Conservation (phyloP, 2,113 vertebrate genomes). For the Amphiprion ocellaris region DNA sequence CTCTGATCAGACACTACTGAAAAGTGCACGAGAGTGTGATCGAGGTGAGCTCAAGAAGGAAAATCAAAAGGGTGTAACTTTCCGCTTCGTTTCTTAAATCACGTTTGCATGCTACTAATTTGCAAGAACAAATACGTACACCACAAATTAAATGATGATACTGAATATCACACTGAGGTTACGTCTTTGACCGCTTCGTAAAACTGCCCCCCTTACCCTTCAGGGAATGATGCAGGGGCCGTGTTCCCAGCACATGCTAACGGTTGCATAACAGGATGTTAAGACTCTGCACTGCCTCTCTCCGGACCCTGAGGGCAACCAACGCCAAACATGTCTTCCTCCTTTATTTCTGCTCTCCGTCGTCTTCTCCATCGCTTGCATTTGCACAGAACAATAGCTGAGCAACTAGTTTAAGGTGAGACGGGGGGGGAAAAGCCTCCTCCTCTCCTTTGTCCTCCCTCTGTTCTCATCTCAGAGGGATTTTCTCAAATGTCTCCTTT, state of each 20-base stretch:
- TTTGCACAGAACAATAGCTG: slow-evolving; percentile 40
- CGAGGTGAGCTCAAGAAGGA: neutral
- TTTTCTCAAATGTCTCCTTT: slow-evolving; percentile 56
- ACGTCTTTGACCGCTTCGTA: slow-evolving; percentile 10
- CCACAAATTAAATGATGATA: neutral
- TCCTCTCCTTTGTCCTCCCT: slow-evolving; percentile 36
- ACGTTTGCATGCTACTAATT: neutral
- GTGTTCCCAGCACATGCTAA: slow-evolving; percentile 31
- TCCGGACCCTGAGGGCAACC: neutral
- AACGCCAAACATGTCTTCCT: slow-evolving; percentile 32
- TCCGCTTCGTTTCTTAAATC: neutral
- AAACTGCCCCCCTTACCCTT: neutral
- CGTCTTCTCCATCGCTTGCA: slow-evolving; percentile 13
- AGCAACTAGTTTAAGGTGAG: slow-evolving; percentile 44
- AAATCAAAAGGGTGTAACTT: neutral
- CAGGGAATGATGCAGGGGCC: neutral
- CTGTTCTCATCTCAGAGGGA: slow-evolving; percentile 67
- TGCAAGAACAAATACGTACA: neutral
- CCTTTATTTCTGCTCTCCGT: slow-evolving; percentile 29
- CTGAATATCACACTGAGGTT: neutral
- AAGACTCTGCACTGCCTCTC: neutral
- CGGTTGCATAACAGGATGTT: slow-evolving; percentile 48
- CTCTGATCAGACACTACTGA: neutral
- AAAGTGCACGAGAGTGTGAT: neutral
- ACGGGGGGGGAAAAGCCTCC: neutral